Base-by-base conservation (phyloP, 2,113 vertebrate genomes). In the Anolis sagrei region DNA sequence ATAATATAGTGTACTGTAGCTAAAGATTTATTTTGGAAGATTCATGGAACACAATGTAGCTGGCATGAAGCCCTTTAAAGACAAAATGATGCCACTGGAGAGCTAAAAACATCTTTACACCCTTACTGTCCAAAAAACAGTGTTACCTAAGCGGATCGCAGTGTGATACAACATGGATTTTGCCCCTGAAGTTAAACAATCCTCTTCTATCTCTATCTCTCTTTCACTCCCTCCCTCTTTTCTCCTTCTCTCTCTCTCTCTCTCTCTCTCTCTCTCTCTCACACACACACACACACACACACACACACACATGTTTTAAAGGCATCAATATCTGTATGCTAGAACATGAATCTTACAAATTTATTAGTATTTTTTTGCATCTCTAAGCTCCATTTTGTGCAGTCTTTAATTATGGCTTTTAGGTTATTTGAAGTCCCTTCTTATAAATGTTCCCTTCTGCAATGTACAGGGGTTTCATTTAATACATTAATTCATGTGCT, bases 341-440 rank as follows among this genome's bases (percentile, higher is more conserved):
- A 29, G 8, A 39, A 13, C 83, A 61, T 69, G 81, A 84, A 27
- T 76, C 16, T 84, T 68, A 51, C 23, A 58, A 58, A 18, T 58
- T 68, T 39, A 23, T 89, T 87, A 83, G 62, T 77, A 18, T 1
- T 4, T 21, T 83, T 82, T 83, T 13, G 79, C 79, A 82, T 88
- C 86, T 92, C 48, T 8, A 51, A 11, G 14, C 51, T 84, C 29
- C 81, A 83, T 85, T 73, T 54, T 85, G 76, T 44, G 10, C 66
- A 80, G 2, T 39, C 69, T 6, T 16, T 3, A 36, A 81, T 89
- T 91, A 58, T 16, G 2, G 82, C n/a, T 88, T 70, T 87, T 73
- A 72, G 90, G 14, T 79, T 88, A 32, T 58, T 86, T 93, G 80
- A 88, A 89, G 7, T 84, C 89, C 32, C 85, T 90, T 85, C 87